Evolutionary conservation across 2,888 invertebrate species (phyloP).

Genomic region (Corythucha ciliata): DNA sequence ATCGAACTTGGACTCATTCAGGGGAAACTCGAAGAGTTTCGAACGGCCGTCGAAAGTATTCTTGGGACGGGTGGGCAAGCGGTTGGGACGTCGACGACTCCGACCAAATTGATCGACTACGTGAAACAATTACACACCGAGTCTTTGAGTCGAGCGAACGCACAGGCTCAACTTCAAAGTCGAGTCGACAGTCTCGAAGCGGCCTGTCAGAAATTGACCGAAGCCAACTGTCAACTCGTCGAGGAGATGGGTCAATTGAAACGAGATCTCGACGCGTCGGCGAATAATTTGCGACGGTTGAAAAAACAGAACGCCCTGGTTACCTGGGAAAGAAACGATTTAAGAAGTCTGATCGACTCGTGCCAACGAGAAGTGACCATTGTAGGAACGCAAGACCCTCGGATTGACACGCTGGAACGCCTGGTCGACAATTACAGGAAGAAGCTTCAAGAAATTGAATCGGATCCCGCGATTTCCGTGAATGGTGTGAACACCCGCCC

Average conservation of each 20-base stretch:
- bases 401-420: conserved; percentile 65
- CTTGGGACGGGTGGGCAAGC: conserved; percentile 19
- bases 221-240: conserved; percentile 44
- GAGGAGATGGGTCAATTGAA: conserved; percentile 26
- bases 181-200: conserved; percentile 37
- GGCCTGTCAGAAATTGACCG: conserved; percentile 18
- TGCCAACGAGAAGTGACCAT: conserved; percentile 72
- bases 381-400: conserved; percentile 36
- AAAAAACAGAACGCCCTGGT: conserved; percentile 35
- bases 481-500: no score
- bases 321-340: conserved; percentile 62
- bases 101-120: conserved; percentile 19
- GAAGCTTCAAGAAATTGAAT: conserved; percentile 38
- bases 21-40: conserved; percentile 27
- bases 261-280: conserved; percentile 27
- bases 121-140: conserved; percentile 20
- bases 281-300: conserved; percentile 31
- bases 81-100: no score
- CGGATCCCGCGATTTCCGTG: conserved; percentile 28
- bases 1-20: conserved; percentile 29
- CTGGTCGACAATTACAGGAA: conserved; percentile 60
- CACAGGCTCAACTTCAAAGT: conserved; percentile 42
- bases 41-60: conserved; percentile 19
- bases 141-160: conserved; percentile 7
- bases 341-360: conserved; percentile 66